Evolutionary conservation across 2,888 invertebrate species (phyloP).

Genomic region (Steinernema scapterisci): DNA sequence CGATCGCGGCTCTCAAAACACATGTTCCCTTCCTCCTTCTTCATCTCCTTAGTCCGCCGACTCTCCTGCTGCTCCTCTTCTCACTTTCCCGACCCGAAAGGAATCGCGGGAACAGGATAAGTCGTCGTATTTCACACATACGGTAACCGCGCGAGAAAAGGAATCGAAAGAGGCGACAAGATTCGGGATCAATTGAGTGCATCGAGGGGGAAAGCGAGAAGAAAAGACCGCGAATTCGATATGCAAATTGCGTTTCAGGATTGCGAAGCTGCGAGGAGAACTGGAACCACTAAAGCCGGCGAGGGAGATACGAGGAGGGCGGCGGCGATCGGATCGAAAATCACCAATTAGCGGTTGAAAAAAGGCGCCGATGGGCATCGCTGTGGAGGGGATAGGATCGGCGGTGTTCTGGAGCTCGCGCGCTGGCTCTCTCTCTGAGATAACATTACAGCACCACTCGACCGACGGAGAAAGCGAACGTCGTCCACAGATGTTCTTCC

Average conservation of each 20-base stretch:
- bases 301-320: neutral
- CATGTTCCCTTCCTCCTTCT: neutral
- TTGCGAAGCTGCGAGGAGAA: neutral
- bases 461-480: neutral
- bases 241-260: slow-evolving; percentile 19
- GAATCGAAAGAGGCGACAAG: slow-evolving; percentile 14
- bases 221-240: slow-evolving; percentile 5
- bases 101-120: neutral
- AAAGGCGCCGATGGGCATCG: slow-evolving; percentile 24
- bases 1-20: slow-evolving; percentile 27
- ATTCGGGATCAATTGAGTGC: slow-evolving; percentile 18
- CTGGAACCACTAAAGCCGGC: neutral
- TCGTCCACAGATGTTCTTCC: slow-evolving; percentile 21
- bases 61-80: neutral
- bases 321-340: neutral
- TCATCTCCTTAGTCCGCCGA: neutral
- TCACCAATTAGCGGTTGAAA: slow-evolving; percentile 23
- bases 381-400: neutral
- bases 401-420: slow-evolving; percentile 8
- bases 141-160: neutral
- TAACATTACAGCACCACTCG: slow-evolving; percentile 25
- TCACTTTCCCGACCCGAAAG: neutral
- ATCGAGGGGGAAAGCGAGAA: slow-evolving; percentile 21
- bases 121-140: slow-evolving; percentile 11
- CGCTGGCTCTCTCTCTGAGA: slow-evolving; percentile 18